Conservation (phyloP, 1,140 invertebrate genomes). For the Drosophila kurseongensis region DNA sequence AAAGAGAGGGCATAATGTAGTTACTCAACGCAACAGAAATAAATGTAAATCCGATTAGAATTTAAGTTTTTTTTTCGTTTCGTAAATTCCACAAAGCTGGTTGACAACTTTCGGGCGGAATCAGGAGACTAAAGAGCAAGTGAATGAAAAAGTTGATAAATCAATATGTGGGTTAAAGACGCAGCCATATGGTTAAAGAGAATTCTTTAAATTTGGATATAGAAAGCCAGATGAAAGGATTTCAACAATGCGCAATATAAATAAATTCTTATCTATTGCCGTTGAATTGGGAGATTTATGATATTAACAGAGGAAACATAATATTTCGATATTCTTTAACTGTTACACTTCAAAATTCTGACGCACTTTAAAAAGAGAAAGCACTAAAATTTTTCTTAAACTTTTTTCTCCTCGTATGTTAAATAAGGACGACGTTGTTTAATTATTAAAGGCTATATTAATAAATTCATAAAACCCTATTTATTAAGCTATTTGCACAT, state of each 20-base stretch:
- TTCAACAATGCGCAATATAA: neutral
- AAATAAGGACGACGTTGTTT: no score
- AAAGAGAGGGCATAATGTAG: constrained; percentile 5
- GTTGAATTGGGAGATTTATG: neutral
- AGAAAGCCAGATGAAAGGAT: neutral
- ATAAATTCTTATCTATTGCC: neutral
- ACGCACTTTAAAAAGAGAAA: no score
- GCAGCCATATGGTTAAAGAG: constrained; percentile 16
- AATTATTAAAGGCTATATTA: no score
- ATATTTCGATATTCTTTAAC: neutral
- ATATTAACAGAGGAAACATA: neutral
- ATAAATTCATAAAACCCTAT: no score
- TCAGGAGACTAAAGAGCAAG: constrained; percentile 10
- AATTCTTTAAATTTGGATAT: neutral
- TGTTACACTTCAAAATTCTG: no score
- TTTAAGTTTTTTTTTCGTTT: constrained; percentile 52
- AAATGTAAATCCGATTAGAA: constrained; percentile 78
- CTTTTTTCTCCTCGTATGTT: no score
- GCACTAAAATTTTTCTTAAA: no score
- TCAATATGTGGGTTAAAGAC: constrained; percentile 16
- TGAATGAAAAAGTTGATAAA: constrained; percentile 35
- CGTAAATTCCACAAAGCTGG: constrained; percentile 41
- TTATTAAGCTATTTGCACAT: no score
- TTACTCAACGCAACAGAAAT: constrained; percentile 42
- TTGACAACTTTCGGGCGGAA: constrained; percentile 52